Evolutionary conservation across 2,797 vertebrate species (phyloP).

Genomic region (Orientallactaga sibirica): DNA sequence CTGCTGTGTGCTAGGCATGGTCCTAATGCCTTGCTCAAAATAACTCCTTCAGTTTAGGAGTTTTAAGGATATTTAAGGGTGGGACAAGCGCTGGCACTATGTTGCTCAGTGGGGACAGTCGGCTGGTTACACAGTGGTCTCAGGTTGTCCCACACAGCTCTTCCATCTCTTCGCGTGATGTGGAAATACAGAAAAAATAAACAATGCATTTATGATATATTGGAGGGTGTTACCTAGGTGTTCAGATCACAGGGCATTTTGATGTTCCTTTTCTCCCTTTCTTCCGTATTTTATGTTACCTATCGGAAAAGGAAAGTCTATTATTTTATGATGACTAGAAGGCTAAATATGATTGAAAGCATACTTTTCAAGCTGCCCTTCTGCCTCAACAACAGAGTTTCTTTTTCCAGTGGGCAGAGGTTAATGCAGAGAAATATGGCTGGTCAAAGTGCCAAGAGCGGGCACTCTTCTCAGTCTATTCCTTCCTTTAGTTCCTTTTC

Average conservation of each 20-base stretch:
- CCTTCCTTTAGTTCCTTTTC: too few species aligned
- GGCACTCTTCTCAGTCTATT: too few species aligned
- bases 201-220: background rate
- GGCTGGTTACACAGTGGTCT: background rate
- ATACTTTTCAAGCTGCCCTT: too few species aligned
- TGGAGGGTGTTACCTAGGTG: background rate
- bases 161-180: background rate
- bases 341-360: background rate
- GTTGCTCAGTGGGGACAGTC: background rate
- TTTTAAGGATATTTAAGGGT: constrained; percentile 56
- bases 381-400: too few species aligned
- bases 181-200: background rate
- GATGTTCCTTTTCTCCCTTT: background rate
- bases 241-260: background rate
- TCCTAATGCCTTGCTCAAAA: constrained; percentile 54
- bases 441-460: too few species aligned
- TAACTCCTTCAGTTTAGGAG: constrained; percentile 42
- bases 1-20: constrained; percentile 21
- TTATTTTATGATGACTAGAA: background rate
- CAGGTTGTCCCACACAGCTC: background rate
- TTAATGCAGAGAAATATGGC: too few species aligned
- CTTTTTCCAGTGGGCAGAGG: too few species aligned
- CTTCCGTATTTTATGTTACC: background rate
- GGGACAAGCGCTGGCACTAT: constrained; percentile 18
- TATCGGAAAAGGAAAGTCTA: background rate